Evolutionary conservation across 1,140 invertebrate genomes (phyloP).

Genomic region (Uloborus diversus): DNA sequence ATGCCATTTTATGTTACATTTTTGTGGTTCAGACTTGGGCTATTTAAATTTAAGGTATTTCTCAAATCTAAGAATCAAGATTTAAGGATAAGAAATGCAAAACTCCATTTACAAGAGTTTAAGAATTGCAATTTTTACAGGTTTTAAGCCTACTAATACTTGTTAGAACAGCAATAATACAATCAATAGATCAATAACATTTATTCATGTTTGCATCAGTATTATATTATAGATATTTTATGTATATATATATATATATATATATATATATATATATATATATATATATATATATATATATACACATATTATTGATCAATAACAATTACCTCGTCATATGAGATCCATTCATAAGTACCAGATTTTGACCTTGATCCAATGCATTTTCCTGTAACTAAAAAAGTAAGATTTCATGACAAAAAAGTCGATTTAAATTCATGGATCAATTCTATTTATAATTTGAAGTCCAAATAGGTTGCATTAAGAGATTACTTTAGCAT

Average conservation of each 20-base stretch:
- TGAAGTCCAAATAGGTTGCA: too few species aligned
- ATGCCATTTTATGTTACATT: too few species aligned
- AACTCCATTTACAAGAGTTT: too few species aligned
- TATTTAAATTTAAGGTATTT: too few species aligned
- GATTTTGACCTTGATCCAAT: slow-evolving; percentile 2
- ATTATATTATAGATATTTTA: neutral
- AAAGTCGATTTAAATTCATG: too few species aligned
- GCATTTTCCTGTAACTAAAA: slow-evolving; percentile 24
- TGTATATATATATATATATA: neutral
- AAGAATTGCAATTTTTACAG: neutral
- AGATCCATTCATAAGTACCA: slow-evolving; percentile 32
- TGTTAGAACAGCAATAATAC: neutral
- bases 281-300: neutral
- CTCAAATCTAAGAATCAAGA: too few species aligned
- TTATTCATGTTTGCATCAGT: neutral
- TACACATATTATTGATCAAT: neutral
- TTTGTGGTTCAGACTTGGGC: too few species aligned
- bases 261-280: neutral
- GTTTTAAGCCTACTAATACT: neutral
- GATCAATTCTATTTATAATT: too few species aligned
- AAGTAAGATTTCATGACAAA: too few species aligned
- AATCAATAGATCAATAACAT: neutral
- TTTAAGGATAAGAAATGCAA: too few species aligned
- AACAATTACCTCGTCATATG: slow-evolving; percentile 23
- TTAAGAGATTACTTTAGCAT: too few species aligned